These are phyloP conservation scores for Leucophenga montana DNA, from an alignment of 2,888 invertebrate species.

Conservation along the genomic window DNA sequence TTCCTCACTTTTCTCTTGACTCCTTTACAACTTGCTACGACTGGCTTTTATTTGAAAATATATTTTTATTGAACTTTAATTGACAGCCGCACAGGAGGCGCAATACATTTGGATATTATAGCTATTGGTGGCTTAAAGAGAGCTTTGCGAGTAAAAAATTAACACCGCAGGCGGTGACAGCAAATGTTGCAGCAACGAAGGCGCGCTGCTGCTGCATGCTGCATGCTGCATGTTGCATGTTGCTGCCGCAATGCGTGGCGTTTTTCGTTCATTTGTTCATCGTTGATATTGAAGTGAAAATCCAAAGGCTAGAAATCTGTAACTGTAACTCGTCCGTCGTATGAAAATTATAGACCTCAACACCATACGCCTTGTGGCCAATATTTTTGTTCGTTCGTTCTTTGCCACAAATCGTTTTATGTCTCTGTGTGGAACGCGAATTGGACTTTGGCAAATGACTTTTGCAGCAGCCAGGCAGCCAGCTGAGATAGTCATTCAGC, in stretches of 20 bases:
- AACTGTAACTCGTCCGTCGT: constrained; percentile 49
- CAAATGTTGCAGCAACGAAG: constrained; percentile 43
- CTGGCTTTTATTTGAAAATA: background rate
- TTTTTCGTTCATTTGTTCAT: constrained; percentile 18
- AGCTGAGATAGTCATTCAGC: constrained; percentile 19
- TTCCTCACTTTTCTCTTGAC: constrained; percentile 25
- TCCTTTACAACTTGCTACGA: constrained; percentile 13
- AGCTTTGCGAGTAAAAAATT: background rate
- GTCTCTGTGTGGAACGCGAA: constrained; percentile 14
- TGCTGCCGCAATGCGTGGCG: background rate
- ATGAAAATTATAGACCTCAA: constrained; percentile 21
- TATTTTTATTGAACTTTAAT: constrained; percentile 46
- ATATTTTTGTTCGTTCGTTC: constrained; percentile 56
- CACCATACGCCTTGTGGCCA: constrained; percentile 40
- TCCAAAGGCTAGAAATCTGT: constrained; percentile 54
- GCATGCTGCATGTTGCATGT: background rate
- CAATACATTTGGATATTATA: no score
- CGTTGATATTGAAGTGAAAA: constrained; percentile 24
- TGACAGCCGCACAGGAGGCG: constrained; percentile 39
- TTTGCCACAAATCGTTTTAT: constrained; percentile 30
- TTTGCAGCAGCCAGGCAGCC: constrained; percentile 42
- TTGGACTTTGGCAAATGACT: constrained; percentile 55
- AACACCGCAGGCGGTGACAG: constrained; percentile 34
- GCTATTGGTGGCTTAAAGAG: background rate
- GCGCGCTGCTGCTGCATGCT: background rate